Percentiles rank a stretch among this genome's conserved stretches.
Evolutionary conservation across 2,113 vertebrate genomes (phyloP).

Genomic region (Cyrtonyx montezumae): DNA sequence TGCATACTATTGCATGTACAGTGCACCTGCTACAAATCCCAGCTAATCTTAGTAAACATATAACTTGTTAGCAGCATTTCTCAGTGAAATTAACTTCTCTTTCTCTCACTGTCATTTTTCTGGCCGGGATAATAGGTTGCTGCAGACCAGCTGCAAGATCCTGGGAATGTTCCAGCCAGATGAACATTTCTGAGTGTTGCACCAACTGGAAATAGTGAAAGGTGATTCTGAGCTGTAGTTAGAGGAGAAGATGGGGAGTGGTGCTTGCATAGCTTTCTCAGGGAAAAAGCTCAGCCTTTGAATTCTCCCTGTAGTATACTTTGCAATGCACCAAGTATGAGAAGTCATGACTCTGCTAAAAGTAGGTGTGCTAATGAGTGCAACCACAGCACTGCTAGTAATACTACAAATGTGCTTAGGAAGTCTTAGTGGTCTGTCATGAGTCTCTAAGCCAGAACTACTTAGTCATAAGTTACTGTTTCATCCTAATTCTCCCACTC

Average conservation of each 20-base stretch:
- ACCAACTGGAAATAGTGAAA: background rate
- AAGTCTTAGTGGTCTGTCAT: background rate
- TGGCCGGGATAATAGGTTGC: background rate
- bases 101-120: conserved; percentile 8
- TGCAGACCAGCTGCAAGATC: conserved; percentile 12
- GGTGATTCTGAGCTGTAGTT: background rate
- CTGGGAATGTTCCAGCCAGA: background rate
- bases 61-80: background rate
- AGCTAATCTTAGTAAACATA: background rate
- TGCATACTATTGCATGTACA: background rate
- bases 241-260: background rate
- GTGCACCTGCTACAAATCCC: background rate
- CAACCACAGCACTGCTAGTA: background rate
- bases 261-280: rapidly evolving
- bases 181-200: background rate
- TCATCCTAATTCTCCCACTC: background rate
- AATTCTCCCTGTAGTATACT: background rate
- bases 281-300: background rate
- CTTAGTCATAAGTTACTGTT: background rate
- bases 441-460: background rate
- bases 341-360: background rate
- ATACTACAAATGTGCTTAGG: rapidly evolving
- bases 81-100: background rate
- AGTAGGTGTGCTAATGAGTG: background rate
- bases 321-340: background rate